Evolutionary conservation across 2,888 invertebrate species (phyloP).

Genomic region (Drosophila atroscutellata): DNA sequence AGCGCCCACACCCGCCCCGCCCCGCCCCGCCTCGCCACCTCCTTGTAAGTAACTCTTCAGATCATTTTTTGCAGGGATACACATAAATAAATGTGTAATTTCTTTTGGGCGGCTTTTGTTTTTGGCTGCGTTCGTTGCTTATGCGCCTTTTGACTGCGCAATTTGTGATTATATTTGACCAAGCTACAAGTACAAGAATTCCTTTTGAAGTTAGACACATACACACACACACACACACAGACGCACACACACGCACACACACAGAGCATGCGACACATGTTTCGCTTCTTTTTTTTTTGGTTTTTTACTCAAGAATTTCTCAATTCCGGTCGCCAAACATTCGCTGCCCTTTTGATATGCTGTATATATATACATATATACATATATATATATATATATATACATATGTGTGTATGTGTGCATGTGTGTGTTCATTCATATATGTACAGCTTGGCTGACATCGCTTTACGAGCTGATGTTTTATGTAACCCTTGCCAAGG

Average conservation of each 20-base stretch:
- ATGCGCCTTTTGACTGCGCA: conserved; percentile 50
- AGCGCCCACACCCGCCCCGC: not conserved
- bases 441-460: conserved; percentile 1
- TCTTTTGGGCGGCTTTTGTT: conserved; percentile 19
- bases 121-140: conserved; percentile 13
- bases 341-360: conserved; percentile 44
- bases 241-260: not conserved
- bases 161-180: conserved; percentile 49
- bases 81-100: conserved; percentile 46
- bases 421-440: not conserved
- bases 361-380: not conserved
- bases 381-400: not conserved
- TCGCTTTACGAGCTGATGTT: conserved; percentile 12
- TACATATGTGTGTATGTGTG: not conserved
- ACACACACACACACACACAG: not conserved
- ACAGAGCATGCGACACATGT: conserved; percentile 25
- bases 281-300: not conserved
- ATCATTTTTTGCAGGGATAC: conserved; percentile 49
- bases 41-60: conserved; percentile 11
- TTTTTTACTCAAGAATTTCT: conserved; percentile 20
- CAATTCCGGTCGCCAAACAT: conserved; percentile 44
- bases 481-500: not conserved
- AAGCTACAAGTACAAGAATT: conserved; percentile 42
- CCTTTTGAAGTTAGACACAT: conserved; percentile 51
- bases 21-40: not conserved